Base-by-base conservation (phyloP, 2,888 invertebrate species). In the Orthosia incerta region DNA sequence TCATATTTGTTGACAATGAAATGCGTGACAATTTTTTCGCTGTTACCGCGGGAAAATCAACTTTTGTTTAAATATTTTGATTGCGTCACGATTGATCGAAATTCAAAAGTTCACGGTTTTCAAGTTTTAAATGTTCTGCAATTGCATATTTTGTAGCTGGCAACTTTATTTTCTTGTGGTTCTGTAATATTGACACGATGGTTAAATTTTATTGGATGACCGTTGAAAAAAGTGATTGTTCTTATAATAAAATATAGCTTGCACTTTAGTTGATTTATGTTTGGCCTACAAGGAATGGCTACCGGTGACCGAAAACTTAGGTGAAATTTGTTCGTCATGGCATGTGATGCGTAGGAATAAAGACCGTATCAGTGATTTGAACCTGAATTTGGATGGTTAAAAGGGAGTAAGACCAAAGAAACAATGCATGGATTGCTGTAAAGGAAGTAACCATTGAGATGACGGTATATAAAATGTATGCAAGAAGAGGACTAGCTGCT, bases 1-100 rank as follows among this genome's bases (percentile, higher is more conserved):
- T 81, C 84, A 89, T 90, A 91, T 94, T 94, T 91, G 89, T 82
- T 87, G 82, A 91, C 88, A 93, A 92, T 90, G 86, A 91, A 88
- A 86, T 77, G 91, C 93, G 92, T 92, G 92, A 92, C 89, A 88
- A 76, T 87, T 86, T 78, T 79, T 79, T 66, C 56, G 50, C 45
- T 39, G 59, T 76, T 63, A 77, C 65, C 67, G 68, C 70, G 64
- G 60, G 55, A 76, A 76, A 71, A 57, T 50, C 20, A 60, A 67
- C 26, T 62, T 75, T 84, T 85, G 66, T 73, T 82, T 73, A 82
- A 85, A 82, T 64, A 76, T 82, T 68, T 76, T 74, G 65, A 71
- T 84, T 76, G 61, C 68, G 70, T 83, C 81, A 83, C 71, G 72
- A 70, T 63, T 61, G 31, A 55, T 74, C 39, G 75, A 69, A 76